Evolutionary conservation across 2,888 invertebrate genomes (phyloP), one percentile per base, ranked within the genome.

Genomic region (Bhutanitis thaidina): DNA sequence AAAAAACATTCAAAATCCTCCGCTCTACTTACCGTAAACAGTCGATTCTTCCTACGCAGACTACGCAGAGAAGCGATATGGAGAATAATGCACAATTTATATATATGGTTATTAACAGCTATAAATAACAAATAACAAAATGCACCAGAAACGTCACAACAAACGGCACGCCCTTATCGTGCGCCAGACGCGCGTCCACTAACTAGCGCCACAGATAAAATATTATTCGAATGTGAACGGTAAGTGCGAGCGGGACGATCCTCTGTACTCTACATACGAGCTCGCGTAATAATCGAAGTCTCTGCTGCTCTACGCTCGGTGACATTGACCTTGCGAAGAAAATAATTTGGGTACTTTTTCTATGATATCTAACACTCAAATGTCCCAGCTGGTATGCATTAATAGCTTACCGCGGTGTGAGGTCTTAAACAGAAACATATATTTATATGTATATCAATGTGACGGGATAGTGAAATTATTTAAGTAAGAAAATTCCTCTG

Each of bases 241-340:
- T 20, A 20, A 1, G 49, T 39, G 39, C 39, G 49, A 50, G 44
- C 9, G 39, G 10, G 50, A 40, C 27, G 14, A 12, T 13, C 25
- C 44, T 50, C 35, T 45, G 39, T 15, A 15, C 35, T 27, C 27
- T 27, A 27, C 27, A 12, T 29, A 35, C 12, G 29, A 30, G n/a
- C 20, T 30, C 30, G 14, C 47, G 38, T 13, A 7, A n/a, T 25
- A 13, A 29, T 40, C 38, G 39, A 16, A 38, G 29, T 44, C 13
- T 35, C 35, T 27, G 16, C 39, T 25, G 20, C 30, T 36, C 9
- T n/a, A 30, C 3, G 27, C 34, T 13, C 20, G 27, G 35, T 39
- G 50, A 36, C 50, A 39, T 30, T 50, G 44, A 50, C 29, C 39
- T 50, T 45, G 35, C 0, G 9, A 9, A 27, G 36, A 29, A 15